A percentile compares a stretch with the other conserved stretches of the same genome.
phyloP scores from a whole-genome alignment of 2,888 invertebrate genomes.

The Nineta flava region DNA sequence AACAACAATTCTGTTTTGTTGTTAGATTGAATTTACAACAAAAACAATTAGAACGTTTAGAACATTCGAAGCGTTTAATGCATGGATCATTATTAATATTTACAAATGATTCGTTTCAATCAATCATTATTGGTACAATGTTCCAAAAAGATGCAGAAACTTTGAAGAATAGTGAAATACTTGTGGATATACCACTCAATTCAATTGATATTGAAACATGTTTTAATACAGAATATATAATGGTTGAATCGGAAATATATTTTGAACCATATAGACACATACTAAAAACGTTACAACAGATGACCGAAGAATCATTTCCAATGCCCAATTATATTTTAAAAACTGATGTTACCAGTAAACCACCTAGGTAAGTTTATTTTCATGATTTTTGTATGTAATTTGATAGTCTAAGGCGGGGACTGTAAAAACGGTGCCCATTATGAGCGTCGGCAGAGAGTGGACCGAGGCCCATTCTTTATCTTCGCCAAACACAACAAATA shows the following conservation, averaged over 20 bases:
- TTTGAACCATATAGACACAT: slow-evolving; percentile 72
- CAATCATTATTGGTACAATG: slow-evolving; percentile 53
- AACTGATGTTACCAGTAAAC: slow-evolving; percentile 21
- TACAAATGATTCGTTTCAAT: slow-evolving; percentile 49
- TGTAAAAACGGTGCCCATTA: too few species aligned
- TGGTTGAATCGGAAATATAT: slow-evolving; percentile 65
- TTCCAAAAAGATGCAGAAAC: slow-evolving; percentile 35
- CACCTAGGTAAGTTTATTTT: slow-evolving; percentile 24
- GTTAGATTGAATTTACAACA: slow-evolving; percentile 14
- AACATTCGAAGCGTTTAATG: slow-evolving; percentile 42
- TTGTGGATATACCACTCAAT: slow-evolving; percentile 29
- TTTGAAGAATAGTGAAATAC: slow-evolving; percentile 35
- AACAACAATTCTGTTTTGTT: slow-evolving; percentile 10
- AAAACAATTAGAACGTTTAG: slow-evolving; percentile 25
- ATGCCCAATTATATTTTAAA: slow-evolving; percentile 52
- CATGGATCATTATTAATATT: slow-evolving; percentile 59
- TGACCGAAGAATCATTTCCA: slow-evolving; percentile 40
- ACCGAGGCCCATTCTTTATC: too few species aligned
- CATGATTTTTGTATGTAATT: background rate
- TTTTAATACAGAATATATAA: slow-evolving; percentile 30
- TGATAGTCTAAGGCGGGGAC: slow-evolving; percentile 3
- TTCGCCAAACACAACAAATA: too few species aligned
- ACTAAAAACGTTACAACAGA: slow-evolving; percentile 46
- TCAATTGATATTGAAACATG: slow-evolving; percentile 13
- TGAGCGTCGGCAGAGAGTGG: too few species aligned